Base-by-base conservation (phyloP, 2,888 invertebrate species). In the Lydus trimaculatus region DNA sequence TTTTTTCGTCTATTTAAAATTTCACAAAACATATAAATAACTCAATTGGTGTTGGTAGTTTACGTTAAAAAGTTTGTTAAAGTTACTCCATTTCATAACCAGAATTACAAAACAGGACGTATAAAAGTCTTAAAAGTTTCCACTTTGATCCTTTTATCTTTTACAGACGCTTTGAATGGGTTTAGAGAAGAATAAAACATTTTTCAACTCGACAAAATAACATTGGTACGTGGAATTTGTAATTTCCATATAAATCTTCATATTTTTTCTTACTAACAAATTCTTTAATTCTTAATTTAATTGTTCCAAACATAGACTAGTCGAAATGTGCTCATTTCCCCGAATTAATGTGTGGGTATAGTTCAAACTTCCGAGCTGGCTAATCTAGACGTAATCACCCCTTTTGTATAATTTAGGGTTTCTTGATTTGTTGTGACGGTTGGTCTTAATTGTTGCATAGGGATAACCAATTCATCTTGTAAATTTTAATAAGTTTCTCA, bases 71-170 rank as follows among this genome's bases (percentile, higher is more conserved):
- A n/a, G n/a, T 43, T 43, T 43, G 61, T 15, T 33, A 61, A 36
- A 28, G 28, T 61, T 33, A 65, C 65, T 61, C 0, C 17, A 17
- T 43, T 43, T 43, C 72, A 67, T 70, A 74, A 66, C 71, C 61
- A 62, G 71, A 73, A 66, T 74, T 69, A 71, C 70, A 74, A 74
- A 73, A 43, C 67, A 72, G 61, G 61, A 56, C 31, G 23, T 70
- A 67, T 66, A 70, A 74, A 74, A 75, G 72, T 76, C 72, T 69
- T 67, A 70, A 70, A 72, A 77, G 76, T 78, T 78, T 76, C 77
- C 73, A 76, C 76, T 78, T 75, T 79, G 77, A 79, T 78, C 78
- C 76, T 75, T 79, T 79, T 79, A 76, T 78, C 76, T 76, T 75
- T 72, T 64, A 72, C 74, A 76, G 74, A 75, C 75, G 43, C 4